Base-by-base conservation (phyloP, 92 coral and sea anemone genomes). In the Palythoa grandiflora region DNA sequence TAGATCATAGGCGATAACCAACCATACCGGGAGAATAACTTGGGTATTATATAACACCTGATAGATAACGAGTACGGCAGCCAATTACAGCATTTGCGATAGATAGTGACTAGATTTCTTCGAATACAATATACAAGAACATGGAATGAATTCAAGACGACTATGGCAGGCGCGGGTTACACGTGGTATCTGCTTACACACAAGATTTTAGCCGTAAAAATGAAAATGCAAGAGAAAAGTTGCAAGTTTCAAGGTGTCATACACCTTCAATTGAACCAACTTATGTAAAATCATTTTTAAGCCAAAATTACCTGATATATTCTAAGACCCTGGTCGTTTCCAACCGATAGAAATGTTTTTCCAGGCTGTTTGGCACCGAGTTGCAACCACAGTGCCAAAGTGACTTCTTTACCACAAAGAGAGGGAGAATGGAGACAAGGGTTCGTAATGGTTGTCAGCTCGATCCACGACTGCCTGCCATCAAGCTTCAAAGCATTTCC, bases 291-390 rank as follows among this genome's bases (percentile, higher is more conserved):
- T 2, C 9, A 6, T 17, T 12, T 35, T 3, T 2, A 8, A 6
- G 15, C 36, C 17, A 12, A 19, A 81, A 70, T 9, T 81, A 81
- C 86, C 86, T 81, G 75, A 66, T 81, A 44, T 40, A 81, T 40
- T 81, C 75, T 65, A 81, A 81, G 50, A 15, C 86, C 86, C 74
- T 81, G 86, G 36, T 65, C 60, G 21, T 81, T 10, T 47, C 86
- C 75, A 53, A 66, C 61, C 7, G 28, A 81, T 20, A 81, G 28
- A 66, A 81, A 81, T 12, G 86, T 81, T 81, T 65, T 66, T 9
- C 75, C 86, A 19, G 13, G 12, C 61, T 81, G 73, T 16, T 66
- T 6, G 15, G 28, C 12, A 7, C 44, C 20, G 75, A 37, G 66
- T 3, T 39, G 35, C 55, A 81, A 1, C 86, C 86, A 81, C 10